Percentiles rank a stretch among this genome's conserved stretches.
phyloP scores from a whole-genome alignment of 1,140 invertebrate genomes.

The Zaprionus gabonicus region DNA sequence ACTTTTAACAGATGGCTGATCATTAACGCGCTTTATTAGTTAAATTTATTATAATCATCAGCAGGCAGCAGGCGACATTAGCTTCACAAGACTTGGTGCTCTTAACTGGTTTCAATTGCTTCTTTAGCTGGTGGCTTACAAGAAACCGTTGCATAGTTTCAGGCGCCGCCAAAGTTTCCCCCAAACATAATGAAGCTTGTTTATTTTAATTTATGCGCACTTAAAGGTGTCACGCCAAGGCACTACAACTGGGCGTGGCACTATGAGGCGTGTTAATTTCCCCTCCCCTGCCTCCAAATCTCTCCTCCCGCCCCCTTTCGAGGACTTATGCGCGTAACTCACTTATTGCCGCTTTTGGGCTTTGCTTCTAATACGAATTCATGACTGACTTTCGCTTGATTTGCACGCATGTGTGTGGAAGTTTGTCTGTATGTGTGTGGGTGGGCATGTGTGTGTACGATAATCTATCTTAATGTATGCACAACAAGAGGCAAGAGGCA shows the following conservation, averaged over 20 bases:
- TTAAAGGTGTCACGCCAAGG: slow-evolving; percentile 60
- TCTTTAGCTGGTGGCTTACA: slow-evolving; percentile 15
- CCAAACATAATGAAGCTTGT: slow-evolving; percentile 64
- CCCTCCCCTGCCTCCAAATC: not conserved
- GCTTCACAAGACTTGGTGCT: not conserved
- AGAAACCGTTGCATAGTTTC: slow-evolving; percentile 64
- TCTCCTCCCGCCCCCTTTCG: too few relatives aligned
- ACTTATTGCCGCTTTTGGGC: slow-evolving; percentile 29
- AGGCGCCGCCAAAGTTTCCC: slow-evolving; percentile 45
- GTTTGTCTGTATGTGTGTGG: slow-evolving; percentile 20
- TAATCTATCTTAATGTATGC: slow-evolving; percentile 82
- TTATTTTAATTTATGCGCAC: slow-evolving; percentile 75
- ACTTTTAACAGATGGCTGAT: slow-evolving; percentile 68
- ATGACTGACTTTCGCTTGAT: slow-evolving; percentile 69
- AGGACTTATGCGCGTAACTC: slow-evolving; percentile 31
- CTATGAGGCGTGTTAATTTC: slow-evolving; percentile 73
- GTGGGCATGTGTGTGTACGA: slow-evolving; percentile 39
- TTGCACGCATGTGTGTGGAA: slow-evolving; percentile 17
- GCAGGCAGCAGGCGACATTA: slow-evolving; percentile 16
- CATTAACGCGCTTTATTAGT: slow-evolving; percentile 80
- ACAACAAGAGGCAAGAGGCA: slow-evolving; percentile 10
- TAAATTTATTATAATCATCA: slow-evolving; percentile 79
- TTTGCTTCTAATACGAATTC: slow-evolving; percentile 73
- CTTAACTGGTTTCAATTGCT: slow-evolving; percentile 44
- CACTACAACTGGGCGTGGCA: slow-evolving; percentile 35